These are phyloP conservation scores for Motacilla tschutschensis DNA, from an alignment of 2,113 vertebrate genomes.

Conservation along the genomic window DNA sequence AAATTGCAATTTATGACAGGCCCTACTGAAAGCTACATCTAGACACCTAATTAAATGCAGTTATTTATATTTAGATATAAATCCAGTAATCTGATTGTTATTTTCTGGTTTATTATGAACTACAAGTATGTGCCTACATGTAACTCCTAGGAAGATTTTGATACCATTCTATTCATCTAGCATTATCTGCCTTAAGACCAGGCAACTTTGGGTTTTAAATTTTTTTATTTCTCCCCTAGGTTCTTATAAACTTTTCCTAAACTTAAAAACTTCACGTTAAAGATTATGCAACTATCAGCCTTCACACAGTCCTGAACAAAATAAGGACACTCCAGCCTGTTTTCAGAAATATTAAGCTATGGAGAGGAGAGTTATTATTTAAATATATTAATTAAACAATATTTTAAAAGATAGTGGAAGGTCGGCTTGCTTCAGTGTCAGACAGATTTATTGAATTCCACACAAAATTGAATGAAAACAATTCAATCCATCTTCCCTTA, in stretches of 20 bases:
- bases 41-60: neutral
- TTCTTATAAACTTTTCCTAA: neutral
- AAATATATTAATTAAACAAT: neutral
- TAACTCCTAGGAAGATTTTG: neutral
- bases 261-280: no score
- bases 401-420: neutral
- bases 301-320: neutral
- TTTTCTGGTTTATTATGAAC: neutral
- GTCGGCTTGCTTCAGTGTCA: neutral
- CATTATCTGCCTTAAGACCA: neutral
- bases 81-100: neutral
- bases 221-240: neutral
- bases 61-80: neutral
- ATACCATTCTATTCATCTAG: neutral
- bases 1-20: neutral
- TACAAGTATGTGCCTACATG: fast-evolving
- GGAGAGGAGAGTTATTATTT: neutral
- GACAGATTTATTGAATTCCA: neutral
- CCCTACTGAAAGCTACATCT: neutral
- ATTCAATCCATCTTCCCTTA: neutral
- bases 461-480: neutral
- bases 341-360: neutral
- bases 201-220: fast-evolving
- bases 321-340: neutral
- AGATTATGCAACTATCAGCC: neutral